Conservation (phyloP, 2,797 vertebrate species). For the Gymnodraco acuticeps region DNA sequence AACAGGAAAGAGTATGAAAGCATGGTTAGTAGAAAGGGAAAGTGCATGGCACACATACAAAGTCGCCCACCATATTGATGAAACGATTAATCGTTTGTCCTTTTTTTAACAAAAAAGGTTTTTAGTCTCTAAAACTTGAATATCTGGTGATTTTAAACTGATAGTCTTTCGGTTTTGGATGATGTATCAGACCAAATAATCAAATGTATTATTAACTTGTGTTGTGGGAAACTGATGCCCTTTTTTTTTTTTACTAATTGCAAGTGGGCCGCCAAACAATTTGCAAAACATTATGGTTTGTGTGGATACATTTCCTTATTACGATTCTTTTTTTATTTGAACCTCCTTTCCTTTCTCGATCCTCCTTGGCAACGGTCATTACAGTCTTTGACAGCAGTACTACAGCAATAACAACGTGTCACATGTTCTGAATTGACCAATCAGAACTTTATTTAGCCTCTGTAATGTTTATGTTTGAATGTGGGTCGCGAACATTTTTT, state of each 20-base stretch:
- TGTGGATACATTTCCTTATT: too few species aligned
- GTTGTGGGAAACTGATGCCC: slow-evolving; percentile 9
- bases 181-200: neutral
- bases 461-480: too few species aligned
- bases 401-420: too few species aligned
- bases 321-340: too few species aligned
- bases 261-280: too few species aligned
- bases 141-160: neutral
- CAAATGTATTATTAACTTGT: slow-evolving; percentile 18
- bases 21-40: slow-evolving; percentile 48
- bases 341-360: too few species aligned
- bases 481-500: accelerated
- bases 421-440: too few species aligned
- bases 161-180: neutral
- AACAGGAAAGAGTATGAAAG: slow-evolving; percentile 55
- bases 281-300: too few species aligned
- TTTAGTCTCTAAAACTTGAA: neutral
- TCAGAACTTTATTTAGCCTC: too few species aligned
- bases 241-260: slow-evolving; percentile 16
- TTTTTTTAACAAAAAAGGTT: neutral
- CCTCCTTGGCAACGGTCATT: too few species aligned
- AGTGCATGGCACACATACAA: slow-evolving; percentile 41
- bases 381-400: too few species aligned
- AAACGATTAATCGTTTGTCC: neutral
- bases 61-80: neutral